These are phyloP conservation scores for Drosophila mettleri DNA, from an alignment of 2,888 invertebrate species.

Conservation along the genomic window DNA sequence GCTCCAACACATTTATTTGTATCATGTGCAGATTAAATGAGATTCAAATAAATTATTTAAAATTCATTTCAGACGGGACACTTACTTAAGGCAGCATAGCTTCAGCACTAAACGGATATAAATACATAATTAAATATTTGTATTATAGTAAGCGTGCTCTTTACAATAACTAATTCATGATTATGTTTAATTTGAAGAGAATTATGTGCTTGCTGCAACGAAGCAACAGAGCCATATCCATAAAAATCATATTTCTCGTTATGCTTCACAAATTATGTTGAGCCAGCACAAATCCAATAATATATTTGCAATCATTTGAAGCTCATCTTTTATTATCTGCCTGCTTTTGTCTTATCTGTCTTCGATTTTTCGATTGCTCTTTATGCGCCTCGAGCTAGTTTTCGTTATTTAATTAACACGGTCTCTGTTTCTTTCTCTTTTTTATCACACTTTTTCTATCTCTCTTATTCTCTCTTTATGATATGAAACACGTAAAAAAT, in stretches of 20 bases:
- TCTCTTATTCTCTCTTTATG: neutral
- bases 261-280: neutral
- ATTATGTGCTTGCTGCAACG: neutral
- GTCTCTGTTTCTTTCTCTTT: neutral
- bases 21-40: conserved; percentile 35
- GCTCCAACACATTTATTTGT: conserved; percentile 8
- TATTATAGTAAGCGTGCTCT: neutral
- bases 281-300: neutral
- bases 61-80: neutral
- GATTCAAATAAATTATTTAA: conserved; percentile 13
- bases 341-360: neutral
- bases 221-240: neutral
- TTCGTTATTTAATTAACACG: conserved; percentile 2
- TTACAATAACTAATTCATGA: neutral
- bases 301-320: neutral
- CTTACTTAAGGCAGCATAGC: neutral
- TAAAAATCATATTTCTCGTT: neutral
- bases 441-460: neutral
- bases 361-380: neutral
- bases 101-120: neutral
- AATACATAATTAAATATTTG: neutral
- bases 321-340: conserved; percentile 1
- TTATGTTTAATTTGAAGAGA: neutral
- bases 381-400: neutral
- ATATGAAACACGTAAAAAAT: neutral